Evolutionary conservation across 2,888 invertebrate species (phyloP), one percentile per base, ranked within the genome.

Genomic region (Aelia acuminata): DNA sequence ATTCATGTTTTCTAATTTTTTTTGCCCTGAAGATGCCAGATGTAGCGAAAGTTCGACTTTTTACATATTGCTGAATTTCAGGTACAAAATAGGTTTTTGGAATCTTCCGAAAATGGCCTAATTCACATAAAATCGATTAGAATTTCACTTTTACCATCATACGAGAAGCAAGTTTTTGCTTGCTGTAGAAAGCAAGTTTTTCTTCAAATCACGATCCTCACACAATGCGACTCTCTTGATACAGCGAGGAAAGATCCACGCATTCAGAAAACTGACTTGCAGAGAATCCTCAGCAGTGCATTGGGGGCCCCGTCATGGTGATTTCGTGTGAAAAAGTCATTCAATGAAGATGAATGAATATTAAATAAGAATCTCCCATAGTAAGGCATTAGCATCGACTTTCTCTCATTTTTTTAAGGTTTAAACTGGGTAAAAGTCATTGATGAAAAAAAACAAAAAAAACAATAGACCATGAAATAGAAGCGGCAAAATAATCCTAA

Each of bases 201-300:
- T 70, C 35, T 35, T 20, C 31, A 18, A 70, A 70, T 70, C 63
- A 70, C 20, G 63, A 70, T 2, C 20, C 18, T 20, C 31, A 7
- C 0, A 70, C 31, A 31, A 35, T 70, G 63, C 35, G 63, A 70
- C 35, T 18, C 63, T 35, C 35, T 20, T 35, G 63, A 70, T 31
- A 35, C n/a, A 26, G 31, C 35, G 18, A 18, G 63, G 63, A 7
- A 70, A 70, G 35, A 18, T n/a, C 31, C 31, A 70, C 18, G 18
- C 31, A 70, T 70, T 70, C 18, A 70, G 63, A 70, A 70, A 70
- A 70, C 63, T 70, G 63, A 70, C 63, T 70, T 70, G 63, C 63
- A 70, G 31, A 8, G 7, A 35, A 20, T 31, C 35, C 35, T 70
- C 18, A 7, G 63, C 10, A 8, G 31, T 35, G 18, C 35, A 35